These are phyloP conservation scores for Glossosoma conforme DNA, from an alignment of 1,140 invertebrate species.

Conservation along the genomic window DNA sequence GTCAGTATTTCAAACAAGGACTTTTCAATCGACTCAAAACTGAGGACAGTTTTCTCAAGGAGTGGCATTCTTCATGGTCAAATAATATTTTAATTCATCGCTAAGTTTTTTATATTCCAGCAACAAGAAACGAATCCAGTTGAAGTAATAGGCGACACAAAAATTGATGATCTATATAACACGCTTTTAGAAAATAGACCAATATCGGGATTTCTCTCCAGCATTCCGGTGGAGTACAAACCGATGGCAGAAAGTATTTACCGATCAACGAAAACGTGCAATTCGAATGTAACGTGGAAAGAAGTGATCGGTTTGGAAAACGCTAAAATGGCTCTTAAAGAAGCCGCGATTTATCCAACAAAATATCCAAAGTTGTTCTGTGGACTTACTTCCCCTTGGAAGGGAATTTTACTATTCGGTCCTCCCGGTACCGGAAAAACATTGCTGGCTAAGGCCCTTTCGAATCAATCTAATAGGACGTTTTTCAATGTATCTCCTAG, in stretches of 20 bases:
- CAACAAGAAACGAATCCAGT: not conserved
- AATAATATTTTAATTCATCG: not conserved
- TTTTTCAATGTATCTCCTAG: conserved; percentile 92
- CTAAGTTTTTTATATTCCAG: not conserved
- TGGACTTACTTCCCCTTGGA: conserved; percentile 76
- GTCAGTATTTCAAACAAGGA: no score
- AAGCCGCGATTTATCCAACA: conserved; percentile 81
- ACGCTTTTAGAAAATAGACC: conserved; percentile 60
- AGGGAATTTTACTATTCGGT: conserved; percentile 78
- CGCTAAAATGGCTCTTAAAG: conserved; percentile 81
- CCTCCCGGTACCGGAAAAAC: conserved; percentile 86
- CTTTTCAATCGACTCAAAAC: not conserved
- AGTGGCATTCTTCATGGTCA: not conserved
- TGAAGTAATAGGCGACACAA: not conserved
- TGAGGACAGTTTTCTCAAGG: not conserved
- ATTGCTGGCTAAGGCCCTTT: conserved; percentile 81
- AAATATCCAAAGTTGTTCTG: conserved; percentile 82
- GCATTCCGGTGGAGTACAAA: conserved; percentile 36
- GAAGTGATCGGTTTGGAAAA: conserved; percentile 72
- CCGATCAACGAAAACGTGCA: conserved; percentile 48
- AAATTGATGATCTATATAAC: not conserved
- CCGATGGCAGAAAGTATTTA: conserved; percentile 38
- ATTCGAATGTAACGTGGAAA: conserved; percentile 56
- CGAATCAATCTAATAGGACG: conserved; percentile 73
- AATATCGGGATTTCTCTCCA: conserved; percentile 34